phyloP scores from a whole-genome alignment of 2,113 vertebrate species.

The Barnardius zonarius region DNA sequence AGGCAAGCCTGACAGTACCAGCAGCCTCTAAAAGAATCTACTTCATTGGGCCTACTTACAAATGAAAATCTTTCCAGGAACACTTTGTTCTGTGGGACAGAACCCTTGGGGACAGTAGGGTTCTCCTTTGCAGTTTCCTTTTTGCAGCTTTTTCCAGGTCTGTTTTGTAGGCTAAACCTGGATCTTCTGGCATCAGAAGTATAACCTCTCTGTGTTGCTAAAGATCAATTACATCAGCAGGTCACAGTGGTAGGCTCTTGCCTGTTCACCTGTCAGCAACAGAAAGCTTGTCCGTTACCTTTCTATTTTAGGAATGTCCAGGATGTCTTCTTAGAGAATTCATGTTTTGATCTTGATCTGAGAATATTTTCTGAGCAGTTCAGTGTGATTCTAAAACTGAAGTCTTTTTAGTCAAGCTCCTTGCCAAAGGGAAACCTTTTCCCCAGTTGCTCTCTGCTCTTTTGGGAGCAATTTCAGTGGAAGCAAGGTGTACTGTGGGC shows the following conservation, averaged over 20 bases:
- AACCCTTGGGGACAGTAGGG: neutral
- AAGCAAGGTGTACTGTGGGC: neutral
- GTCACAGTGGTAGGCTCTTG: neutral
- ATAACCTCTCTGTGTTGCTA: neutral
- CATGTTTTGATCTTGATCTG: neutral
- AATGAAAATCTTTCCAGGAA: neutral
- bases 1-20: neutral
- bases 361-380: neutral
- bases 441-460: neutral
- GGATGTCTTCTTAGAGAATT: neutral
- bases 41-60: rapidly evolving
- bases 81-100: neutral
- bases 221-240: neutral
- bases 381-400: neutral
- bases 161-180: neutral
- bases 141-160: neutral
- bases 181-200: neutral
- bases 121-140: neutral
- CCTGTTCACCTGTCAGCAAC: neutral
- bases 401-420: neutral
- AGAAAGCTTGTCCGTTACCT: neutral
- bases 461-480: neutral
- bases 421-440: neutral
- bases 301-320: conserved; percentile 7
- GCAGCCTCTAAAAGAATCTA: neutral